Conservation (phyloP, 1,140 invertebrate species). For the Drosophila pruinosa region DNA sequence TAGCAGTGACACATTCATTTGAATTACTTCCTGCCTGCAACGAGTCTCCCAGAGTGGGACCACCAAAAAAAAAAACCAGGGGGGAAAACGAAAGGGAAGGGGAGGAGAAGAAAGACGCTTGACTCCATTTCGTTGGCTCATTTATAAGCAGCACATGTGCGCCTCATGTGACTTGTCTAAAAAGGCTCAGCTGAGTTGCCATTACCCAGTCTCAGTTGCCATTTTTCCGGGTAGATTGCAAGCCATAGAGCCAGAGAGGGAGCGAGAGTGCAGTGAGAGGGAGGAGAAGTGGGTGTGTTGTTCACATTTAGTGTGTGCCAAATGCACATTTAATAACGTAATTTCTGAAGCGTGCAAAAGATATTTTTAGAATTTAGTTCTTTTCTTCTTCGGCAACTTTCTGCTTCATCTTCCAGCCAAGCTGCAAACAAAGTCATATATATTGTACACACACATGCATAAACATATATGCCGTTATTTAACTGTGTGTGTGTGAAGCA, state of each 20-base stretch:
- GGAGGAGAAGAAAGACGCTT: constrained; percentile 19
- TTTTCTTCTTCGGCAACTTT: constrained; percentile 49
- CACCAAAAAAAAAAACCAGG: constrained; percentile 16
- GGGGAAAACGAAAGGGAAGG: background rate
- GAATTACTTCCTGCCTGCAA: constrained; percentile 59
- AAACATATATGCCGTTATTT: constrained; percentile 10
- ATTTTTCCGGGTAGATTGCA: constrained; percentile 9
- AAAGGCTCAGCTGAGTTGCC: constrained; percentile 48
- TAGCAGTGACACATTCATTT: constrained; percentile 61
- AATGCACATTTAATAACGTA: constrained; percentile 82
- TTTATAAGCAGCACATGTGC: constrained; percentile 66
- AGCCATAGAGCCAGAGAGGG: too few relatives aligned
- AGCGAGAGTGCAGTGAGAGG: background rate
- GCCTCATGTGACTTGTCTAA: constrained; percentile 56
- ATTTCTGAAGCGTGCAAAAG: constrained; percentile 79
- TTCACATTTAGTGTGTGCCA: constrained; percentile 76
- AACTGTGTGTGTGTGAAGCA: constrained; percentile 15
- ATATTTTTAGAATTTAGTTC: constrained; percentile 78
- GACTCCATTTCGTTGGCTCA: constrained; percentile 54
- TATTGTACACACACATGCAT: constrained; percentile 26
- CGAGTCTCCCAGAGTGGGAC: constrained; percentile 12
- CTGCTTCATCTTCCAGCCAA: constrained; percentile 67
- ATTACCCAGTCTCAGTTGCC: constrained; percentile 25
- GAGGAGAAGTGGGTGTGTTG: constrained; percentile 15
- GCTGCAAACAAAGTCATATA: constrained; percentile 44